Evolutionary conservation across 2,113 vertebrate species (phyloP).

Genomic region (Calidris pugnax): DNA sequence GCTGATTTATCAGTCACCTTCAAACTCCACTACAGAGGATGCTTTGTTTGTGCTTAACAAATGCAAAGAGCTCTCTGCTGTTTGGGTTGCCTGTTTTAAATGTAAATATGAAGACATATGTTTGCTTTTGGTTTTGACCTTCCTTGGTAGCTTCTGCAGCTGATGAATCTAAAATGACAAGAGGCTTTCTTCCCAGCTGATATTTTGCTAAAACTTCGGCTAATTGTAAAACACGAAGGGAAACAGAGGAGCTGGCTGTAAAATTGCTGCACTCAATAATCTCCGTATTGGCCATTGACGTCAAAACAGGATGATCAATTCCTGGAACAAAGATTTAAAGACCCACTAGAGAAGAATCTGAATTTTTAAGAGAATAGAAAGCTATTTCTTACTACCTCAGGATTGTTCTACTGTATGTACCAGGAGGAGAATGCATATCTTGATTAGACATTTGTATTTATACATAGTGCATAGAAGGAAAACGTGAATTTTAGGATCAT

Average conservation of each 20-base stretch:
- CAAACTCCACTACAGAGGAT: background rate
- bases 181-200: background rate
- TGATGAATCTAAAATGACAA: constrained; percentile 27
- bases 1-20: constrained; percentile 28
- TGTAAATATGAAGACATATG: constrained; percentile 39
- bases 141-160: background rate
- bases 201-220: constrained; percentile 3
- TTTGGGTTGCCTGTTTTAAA: constrained; percentile 31
- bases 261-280: constrained; percentile 35
- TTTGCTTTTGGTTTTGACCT: constrained; percentile 47
- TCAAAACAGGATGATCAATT: constrained; percentile 41
- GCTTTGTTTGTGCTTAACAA: constrained; percentile 16
- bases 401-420: background rate
- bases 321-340: constrained; percentile 50
- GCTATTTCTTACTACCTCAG: background rate
- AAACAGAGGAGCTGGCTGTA: constrained; percentile 17
- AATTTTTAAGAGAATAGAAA: constrained; percentile 16
- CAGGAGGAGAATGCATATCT: background rate
- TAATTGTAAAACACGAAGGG: constrained; percentile 45
- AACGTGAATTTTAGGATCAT: background rate
- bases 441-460: constrained; percentile 20
- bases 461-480: background rate
- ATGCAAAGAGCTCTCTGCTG: background rate
- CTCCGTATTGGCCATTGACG: background rate
- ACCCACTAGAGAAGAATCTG: constrained; percentile 7